Evolutionary conservation across 2,888 invertebrate species (phyloP).

Genomic region (Carterocephalus palaemon): DNA sequence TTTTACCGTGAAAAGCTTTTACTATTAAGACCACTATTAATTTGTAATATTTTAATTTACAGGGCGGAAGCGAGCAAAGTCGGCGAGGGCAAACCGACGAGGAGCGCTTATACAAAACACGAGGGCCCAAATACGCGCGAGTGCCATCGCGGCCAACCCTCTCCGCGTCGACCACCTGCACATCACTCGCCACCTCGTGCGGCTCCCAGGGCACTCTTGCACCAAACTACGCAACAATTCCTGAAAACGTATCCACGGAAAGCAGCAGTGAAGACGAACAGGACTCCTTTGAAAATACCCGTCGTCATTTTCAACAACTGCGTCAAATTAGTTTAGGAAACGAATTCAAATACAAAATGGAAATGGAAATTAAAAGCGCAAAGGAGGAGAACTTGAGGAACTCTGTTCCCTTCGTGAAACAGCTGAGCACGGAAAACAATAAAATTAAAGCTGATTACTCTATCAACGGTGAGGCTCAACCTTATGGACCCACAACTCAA

Average conservation of each 20-base stretch:
- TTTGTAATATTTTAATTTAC: constrained; percentile 38
- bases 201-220: constrained; percentile 70
- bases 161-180: constrained; percentile 80
- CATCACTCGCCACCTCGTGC: constrained; percentile 77
- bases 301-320: constrained; percentile 81
- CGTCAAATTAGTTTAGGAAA: constrained; percentile 81
- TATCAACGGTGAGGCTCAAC: constrained; percentile 62
- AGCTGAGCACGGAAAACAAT: constrained; percentile 78
- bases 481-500: constrained; percentile 78
- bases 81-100: constrained; percentile 69
- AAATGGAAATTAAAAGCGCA: constrained; percentile 81
- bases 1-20: constrained; percentile 4
- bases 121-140: constrained; percentile 70
- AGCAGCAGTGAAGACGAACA: constrained; percentile 75
- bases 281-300: constrained; percentile 76
- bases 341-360: constrained; percentile 80
- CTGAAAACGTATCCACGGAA: constrained; percentile 64
- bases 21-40: constrained; percentile 9
- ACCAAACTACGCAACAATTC: constrained; percentile 67
- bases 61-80: constrained; percentile 68
- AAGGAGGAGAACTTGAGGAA: constrained; percentile 80
- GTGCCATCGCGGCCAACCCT: constrained; percentile 74
- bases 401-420: constrained; percentile 80
- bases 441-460: constrained; percentile 74
- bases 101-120: constrained; percentile 61